Evolutionary conservation across 2,113 vertebrate genomes (phyloP).

Genomic region (Ailurus styani): DNA sequence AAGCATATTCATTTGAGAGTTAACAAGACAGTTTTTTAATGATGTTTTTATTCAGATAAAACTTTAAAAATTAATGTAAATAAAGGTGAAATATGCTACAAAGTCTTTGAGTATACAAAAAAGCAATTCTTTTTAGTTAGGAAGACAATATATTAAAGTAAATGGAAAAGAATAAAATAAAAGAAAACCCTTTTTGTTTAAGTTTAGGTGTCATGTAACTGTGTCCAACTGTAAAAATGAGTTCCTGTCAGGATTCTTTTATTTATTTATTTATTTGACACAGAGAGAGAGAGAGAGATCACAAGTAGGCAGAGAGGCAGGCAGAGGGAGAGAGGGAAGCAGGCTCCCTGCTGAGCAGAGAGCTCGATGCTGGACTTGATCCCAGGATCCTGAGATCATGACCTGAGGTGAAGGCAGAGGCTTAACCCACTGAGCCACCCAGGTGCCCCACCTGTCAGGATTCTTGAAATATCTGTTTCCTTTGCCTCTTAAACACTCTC

Average conservation of each 20-base stretch:
- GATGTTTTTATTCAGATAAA: neutral
- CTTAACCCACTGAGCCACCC: no score
- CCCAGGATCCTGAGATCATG: no score
- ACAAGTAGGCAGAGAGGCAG: no score
- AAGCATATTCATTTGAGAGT: neutral
- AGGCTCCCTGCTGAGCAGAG: no score
- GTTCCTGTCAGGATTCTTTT: neutral
- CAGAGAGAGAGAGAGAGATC: no score
- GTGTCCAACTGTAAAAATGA: neutral
- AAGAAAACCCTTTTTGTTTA: neutral
- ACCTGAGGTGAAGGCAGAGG: no score
- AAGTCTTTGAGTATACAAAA: neutral
- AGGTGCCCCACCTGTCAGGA: neutral
- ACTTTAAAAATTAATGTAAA: neutral
- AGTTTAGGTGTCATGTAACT: neutral
- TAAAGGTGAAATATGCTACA: neutral
- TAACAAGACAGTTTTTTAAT: neutral
- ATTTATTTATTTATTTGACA: no score
- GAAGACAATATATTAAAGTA: neutral
- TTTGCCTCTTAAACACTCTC: neutral
- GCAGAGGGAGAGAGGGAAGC: no score
- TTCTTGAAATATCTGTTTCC: neutral
- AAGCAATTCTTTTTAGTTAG: neutral
- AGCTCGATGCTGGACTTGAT: no score
- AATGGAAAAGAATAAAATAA: neutral